Evolutionary conservation across 1,140 invertebrate species (phyloP), one percentile per base, ranked within the genome.

Genomic region (Anagrus nilaparvatae): DNA sequence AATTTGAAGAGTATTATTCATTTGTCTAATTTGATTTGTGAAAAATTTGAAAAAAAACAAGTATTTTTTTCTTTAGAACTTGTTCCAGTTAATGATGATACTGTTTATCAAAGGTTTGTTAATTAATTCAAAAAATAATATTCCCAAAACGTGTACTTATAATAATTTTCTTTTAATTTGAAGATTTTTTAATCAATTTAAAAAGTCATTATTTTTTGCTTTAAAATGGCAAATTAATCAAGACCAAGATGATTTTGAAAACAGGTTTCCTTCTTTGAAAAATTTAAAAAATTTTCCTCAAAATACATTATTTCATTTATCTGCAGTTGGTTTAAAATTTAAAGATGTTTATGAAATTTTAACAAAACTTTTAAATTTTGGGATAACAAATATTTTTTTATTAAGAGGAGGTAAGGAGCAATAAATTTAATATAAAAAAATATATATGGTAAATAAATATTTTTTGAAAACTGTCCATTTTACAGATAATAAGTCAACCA

Each of bases 371-470:
- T 35, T 56, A 1, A 5, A 40, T 6, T 10, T 33, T 20, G 57
- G 51, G 4, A 55, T 52, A 27, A 32, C 18, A 19, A 63, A 57
- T 33, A 46, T 64, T 25, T 60, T 62, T 47, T 55, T 48, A 3
- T 41, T 67, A 14, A 47, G 44, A 48, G 58, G 57, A 69, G 73
- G 60, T 63, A 44, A 49, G 45, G 34, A 24, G 12, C 67, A 53
- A 7, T 27, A 7, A 7, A 7, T 27, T 27, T 27, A 7, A 7
- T 27, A 7, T 27, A 27, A 27, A 27, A 27, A 27, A 27, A 12
- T 27, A 7, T 30, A 30, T 14, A 30, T 5, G 16, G 16, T 27
- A 7, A 7, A 27, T 7, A 12, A 27, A 27, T 27, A 7, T 27
- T 27, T 27, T 27, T 27, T 27, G 12, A 27, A 6, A 27, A 12